Percentiles rank a stretch among this genome's conserved stretches.
Evolutionary conservation across 2,797 vertebrate species (phyloP).

Genomic region (Mormyrops attenuatus): DNA sequence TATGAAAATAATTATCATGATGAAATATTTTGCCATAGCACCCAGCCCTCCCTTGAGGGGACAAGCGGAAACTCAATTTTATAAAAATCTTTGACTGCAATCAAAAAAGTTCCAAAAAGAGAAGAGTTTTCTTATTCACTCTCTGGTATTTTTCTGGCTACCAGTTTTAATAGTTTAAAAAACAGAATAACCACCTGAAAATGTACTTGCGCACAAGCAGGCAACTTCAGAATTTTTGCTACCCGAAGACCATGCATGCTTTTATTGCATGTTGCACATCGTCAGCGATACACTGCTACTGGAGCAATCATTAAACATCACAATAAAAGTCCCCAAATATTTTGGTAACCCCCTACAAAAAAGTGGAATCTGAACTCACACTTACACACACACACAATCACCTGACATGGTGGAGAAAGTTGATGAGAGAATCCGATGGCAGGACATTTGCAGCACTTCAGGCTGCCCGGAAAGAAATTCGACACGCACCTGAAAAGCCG

Average conservation of each 20-base stretch:
- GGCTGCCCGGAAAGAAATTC: neutral
- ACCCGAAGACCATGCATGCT: neutral
- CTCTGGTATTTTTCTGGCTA: neutral
- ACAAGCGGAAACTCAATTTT: neutral
- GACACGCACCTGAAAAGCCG: neutral
- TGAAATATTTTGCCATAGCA: neutral
- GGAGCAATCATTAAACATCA: neutral
- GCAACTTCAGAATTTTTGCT: neutral
- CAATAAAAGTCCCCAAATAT: neutral
- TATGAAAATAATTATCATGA: neutral
- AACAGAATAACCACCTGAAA: neutral
- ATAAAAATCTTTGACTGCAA: neutral
- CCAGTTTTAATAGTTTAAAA: neutral
- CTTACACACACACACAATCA: neutral
- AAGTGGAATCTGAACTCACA: neutral
- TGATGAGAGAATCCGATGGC: neutral
- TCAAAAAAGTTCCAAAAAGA: neutral
- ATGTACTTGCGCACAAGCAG: neutral
- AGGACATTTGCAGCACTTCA: neutral
- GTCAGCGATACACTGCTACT: neutral
- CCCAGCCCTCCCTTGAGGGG: neutral
- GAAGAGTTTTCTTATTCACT: neutral
- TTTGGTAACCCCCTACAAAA: neutral
- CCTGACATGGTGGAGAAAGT: neutral
- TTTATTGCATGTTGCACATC: neutral